Conservation (phyloP, 2,888 invertebrate species). For the Heliothis peltigera region DNA sequence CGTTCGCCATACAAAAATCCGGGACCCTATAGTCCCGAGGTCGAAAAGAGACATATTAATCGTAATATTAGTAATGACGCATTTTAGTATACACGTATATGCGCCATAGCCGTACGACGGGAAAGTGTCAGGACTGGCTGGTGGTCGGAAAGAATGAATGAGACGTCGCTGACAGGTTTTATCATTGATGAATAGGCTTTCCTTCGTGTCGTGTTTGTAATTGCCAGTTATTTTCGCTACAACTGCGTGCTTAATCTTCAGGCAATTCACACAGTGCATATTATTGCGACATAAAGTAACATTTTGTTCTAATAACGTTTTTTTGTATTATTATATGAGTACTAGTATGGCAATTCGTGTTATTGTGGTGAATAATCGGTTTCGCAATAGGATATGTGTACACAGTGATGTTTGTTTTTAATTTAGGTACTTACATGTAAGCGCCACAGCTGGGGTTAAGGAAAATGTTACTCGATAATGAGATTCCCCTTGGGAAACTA, state of each 20-base stretch:
- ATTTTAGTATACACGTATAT: slow-evolving; percentile 4
- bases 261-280: slow-evolving; percentile 18
- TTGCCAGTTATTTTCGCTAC: slow-evolving; percentile 43
- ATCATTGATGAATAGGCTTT: slow-evolving; percentile 79
- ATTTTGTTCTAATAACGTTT: slow-evolving; percentile 30
- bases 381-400: slow-evolving; percentile 21
- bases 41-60: too few relatives aligned
- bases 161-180: slow-evolving; percentile 80
- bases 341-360: slow-evolving; percentile 42
- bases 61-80: background rate
- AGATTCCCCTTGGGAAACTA: slow-evolving; percentile 12
- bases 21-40: too few relatives aligned
- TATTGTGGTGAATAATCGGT: slow-evolving; percentile 52
- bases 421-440: slow-evolving; percentile 8
- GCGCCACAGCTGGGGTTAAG: slow-evolving; percentile 32
- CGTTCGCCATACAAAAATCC: too few relatives aligned
- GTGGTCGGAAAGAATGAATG: slow-evolving; percentile 68
- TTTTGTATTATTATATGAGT: slow-evolving; percentile 31
- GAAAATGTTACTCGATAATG: slow-evolving; percentile 32
- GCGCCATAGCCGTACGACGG: slow-evolving; percentile 2
- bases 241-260: slow-evolving; percentile 18
- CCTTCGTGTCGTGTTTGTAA: slow-evolving; percentile 56
- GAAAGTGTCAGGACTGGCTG: slow-evolving; percentile 19
- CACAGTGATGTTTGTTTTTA: slow-evolving; percentile 38
- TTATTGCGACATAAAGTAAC: slow-evolving; percentile 6